Evolutionary conservation across 53 echinoderm and acorn worm genomes (phyloP).

Genomic region (Antedon mediterranea): DNA sequence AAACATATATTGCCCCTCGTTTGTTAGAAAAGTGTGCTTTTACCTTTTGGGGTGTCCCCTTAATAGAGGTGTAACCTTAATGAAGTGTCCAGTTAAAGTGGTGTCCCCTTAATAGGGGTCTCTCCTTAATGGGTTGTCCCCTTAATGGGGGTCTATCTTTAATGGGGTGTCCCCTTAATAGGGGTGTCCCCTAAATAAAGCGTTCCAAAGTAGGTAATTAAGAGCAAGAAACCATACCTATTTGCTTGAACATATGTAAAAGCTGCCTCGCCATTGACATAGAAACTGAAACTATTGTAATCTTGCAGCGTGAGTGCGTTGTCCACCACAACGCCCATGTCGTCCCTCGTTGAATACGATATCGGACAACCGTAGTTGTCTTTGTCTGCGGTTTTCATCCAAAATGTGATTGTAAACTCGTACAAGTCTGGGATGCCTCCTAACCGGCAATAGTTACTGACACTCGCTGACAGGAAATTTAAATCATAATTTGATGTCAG

Average conservation of each 20-base stretch:
- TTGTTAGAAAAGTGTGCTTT: too few species aligned
- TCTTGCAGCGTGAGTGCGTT: conserved; percentile 3
- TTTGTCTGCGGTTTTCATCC: conserved; percentile 22
- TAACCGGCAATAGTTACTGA: background rate
- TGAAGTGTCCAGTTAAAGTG: too few species aligned
- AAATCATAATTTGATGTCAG: background rate
- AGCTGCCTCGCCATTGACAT: background rate
- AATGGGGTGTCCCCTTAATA: too few species aligned
- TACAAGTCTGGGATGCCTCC: conserved; percentile 15
- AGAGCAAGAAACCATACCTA: conserved; percentile 1
- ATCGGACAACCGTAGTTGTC: conserved; percentile 9
- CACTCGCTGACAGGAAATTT: background rate
- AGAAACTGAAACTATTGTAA: conserved; percentile 6
- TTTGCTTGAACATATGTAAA: conserved; percentile 2
- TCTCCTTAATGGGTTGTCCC: too few species aligned
- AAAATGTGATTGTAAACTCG: conserved; percentile 28
- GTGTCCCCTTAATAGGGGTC: too few species aligned
- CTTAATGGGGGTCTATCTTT: too few species aligned
- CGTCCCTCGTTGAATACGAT: conserved; percentile 14
- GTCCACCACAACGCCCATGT: background rate
- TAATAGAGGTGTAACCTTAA: too few species aligned
- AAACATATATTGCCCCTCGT: too few species aligned
- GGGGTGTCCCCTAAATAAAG: too few species aligned
- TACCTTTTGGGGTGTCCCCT: too few species aligned
- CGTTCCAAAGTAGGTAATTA: too few species aligned